Percentiles rank a stretch among this genome's conserved stretches.
phyloP scores from a whole-genome alignment of 2,888 invertebrate genomes.

The Catocala nupta region DNA sequence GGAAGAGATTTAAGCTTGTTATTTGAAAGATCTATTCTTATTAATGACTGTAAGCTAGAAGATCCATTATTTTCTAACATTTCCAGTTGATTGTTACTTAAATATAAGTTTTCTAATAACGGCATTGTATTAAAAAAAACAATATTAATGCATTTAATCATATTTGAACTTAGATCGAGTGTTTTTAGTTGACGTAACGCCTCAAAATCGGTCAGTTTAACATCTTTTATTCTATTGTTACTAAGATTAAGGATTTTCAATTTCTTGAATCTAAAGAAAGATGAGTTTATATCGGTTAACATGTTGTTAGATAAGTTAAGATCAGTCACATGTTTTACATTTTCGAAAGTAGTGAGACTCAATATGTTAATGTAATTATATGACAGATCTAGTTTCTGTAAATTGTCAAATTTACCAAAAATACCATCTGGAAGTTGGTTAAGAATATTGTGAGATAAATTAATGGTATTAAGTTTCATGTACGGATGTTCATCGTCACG shows the following conservation, averaged over 20 bases:
- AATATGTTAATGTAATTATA: conserved; percentile 63
- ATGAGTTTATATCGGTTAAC: conserved; percentile 60
- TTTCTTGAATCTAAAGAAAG: conserved; percentile 64
- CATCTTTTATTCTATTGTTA: conserved; percentile 57
- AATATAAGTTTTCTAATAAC: conserved; percentile 53
- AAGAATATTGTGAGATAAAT: conserved; percentile 67
- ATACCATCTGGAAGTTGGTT: conserved; percentile 55
- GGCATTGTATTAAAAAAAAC: conserved; percentile 55
- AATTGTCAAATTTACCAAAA: conserved; percentile 58
- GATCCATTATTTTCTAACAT: conserved; percentile 56
- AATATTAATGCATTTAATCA: conserved; percentile 55
- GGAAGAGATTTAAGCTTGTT: conserved; percentile 67
- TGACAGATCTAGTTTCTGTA: conserved; percentile 66
- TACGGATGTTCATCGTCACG: conserved; percentile 37
- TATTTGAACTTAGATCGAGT: conserved; percentile 65
- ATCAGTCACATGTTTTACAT: conserved; percentile 43
- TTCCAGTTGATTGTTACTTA: conserved; percentile 62
- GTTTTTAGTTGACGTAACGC: conserved; percentile 54
- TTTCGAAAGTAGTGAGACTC: conserved; percentile 64
- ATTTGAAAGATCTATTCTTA: conserved; percentile 59
- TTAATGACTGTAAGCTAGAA: conserved; percentile 44
- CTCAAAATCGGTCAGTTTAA: conserved; percentile 60
- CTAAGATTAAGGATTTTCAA: conserved; percentile 62
- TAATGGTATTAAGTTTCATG: conserved; percentile 53
- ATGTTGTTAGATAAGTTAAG: conserved; percentile 67